Evolutionary conservation across 2,888 invertebrate genomes (phyloP).

Genomic region (Eupelmus urozonus): DNA sequence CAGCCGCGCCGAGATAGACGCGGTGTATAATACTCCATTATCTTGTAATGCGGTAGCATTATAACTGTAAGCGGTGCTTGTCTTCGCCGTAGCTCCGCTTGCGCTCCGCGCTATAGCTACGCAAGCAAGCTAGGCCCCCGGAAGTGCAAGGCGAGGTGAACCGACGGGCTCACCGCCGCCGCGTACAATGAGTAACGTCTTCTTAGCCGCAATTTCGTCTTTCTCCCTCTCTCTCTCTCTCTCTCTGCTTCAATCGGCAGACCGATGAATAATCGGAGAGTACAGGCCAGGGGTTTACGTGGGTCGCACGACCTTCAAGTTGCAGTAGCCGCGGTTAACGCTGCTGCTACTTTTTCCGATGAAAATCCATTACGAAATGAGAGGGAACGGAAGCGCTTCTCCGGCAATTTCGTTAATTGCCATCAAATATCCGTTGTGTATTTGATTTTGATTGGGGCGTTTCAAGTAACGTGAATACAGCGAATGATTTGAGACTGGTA

Average conservation of each 20-base stretch:
- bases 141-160: slow-evolving; percentile 27
- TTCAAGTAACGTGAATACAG: no score
- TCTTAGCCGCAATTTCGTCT: slow-evolving; percentile 67
- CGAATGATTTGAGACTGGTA: no score
- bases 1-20: neutral
- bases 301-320: slow-evolving; percentile 5
- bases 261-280: slow-evolving; percentile 53
- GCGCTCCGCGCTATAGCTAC: slow-evolving; percentile 58
- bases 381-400: slow-evolving; percentile 17
- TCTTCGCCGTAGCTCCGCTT: slow-evolving; percentile 62
- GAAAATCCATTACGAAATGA: slow-evolving; percentile 22
- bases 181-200: slow-evolving; percentile 65
- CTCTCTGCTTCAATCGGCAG: slow-evolving; percentile 19
- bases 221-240: no score
- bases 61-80: slow-evolving; percentile 72
- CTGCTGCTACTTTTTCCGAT: slow-evolving; percentile 11
- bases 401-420: no score
- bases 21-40: slow-evolving; percentile 69
- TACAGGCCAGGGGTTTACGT: slow-evolving; percentile 12
- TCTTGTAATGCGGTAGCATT: slow-evolving; percentile 71
- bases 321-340: neutral
- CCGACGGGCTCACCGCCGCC: slow-evolving; percentile 49
- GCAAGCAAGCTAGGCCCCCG: slow-evolving; percentile 27
- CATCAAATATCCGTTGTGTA: no score
- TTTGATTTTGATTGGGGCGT: neutral